Conservation (phyloP, 1,140 invertebrate species). For the Pseudomyrmex sp. region DNA sequence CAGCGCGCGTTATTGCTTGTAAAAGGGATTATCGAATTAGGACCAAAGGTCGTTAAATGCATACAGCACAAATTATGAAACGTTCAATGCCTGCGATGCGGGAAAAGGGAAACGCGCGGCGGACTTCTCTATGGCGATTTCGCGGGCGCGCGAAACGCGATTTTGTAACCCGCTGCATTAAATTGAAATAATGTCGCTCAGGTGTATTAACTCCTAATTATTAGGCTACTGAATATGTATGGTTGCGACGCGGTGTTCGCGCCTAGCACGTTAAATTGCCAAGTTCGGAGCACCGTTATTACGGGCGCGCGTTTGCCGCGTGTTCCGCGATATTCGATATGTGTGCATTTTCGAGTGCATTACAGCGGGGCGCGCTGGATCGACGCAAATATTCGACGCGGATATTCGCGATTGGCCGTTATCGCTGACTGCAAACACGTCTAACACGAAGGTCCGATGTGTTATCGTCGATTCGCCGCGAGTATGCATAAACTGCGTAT, state of each 20-base stretch:
- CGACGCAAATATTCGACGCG: conserved; percentile 17
- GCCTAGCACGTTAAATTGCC: conserved; percentile 56
- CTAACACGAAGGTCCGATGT: conserved; percentile 15
- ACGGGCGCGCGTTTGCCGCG: neutral
- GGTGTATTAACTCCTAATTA: conserved; percentile 64
- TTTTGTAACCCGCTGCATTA: conserved; percentile 37
- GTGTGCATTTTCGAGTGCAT: conserved; percentile 4
- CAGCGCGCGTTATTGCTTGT: neutral
- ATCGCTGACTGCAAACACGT: conserved; percentile 29
- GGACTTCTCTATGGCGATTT: conserved; percentile 11
- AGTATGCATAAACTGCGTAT: conserved; percentile 21
- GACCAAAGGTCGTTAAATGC: conserved; percentile 1
- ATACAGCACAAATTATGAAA: conserved; percentile 34
- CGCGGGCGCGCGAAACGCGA: conserved; percentile 23
- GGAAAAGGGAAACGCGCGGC: neutral
- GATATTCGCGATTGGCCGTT: conserved; percentile 34
- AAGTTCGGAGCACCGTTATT: conserved; percentile 36
- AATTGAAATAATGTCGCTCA: conserved; percentile 58
- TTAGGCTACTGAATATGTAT: conserved; percentile 58
- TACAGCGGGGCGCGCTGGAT: conserved; percentile 1
- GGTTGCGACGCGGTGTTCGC: conserved; percentile 48
- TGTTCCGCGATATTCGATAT: conserved; percentile 28
- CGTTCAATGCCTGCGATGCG: conserved; percentile 7
- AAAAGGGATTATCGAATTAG: conserved; percentile 5
- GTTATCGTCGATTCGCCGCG: conserved; percentile 38